Evolutionary conservation across 2,888 invertebrate species (phyloP).

Genomic region (Lycophotia porphyrea): DNA sequence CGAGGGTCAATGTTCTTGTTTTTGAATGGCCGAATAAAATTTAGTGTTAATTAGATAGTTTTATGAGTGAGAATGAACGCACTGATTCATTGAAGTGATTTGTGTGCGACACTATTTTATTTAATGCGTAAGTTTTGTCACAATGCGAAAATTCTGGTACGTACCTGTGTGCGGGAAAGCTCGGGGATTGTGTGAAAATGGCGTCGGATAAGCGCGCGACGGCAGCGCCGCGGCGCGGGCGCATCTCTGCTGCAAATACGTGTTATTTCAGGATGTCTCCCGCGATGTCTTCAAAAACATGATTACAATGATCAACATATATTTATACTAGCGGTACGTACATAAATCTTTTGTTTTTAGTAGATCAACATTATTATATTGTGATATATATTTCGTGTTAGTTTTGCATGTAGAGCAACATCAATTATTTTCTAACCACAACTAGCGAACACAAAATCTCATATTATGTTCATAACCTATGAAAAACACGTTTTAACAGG

Average conservation of each 20-base stretch:
- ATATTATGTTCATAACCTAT: conserved; percentile 48
- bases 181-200: conserved; percentile 88
- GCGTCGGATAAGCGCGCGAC: conserved; percentile 85
- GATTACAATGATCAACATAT: conserved; percentile 73
- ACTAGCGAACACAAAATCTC: conserved; percentile 4
- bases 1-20: conserved; percentile 86
- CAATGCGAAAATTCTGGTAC: conserved; percentile 72
- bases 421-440: conserved; percentile 10
- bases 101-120: conserved; percentile 52
- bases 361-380: not conserved
- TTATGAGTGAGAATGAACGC: conserved; percentile 40
- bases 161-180: conserved; percentile 89
- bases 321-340: conserved; percentile 55
- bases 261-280: conserved; percentile 90
- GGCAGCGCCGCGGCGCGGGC: conserved; percentile 85
- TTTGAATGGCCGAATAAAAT: conserved; percentile 71
- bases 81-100: conserved; percentile 42
- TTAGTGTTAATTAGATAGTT: conserved; percentile 58
- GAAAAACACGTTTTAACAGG: conserved; percentile 23
- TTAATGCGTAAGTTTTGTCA: conserved; percentile 60
- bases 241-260: conserved; percentile 85
- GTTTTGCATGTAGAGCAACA: conserved; percentile 19
- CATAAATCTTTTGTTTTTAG: conserved; percentile 28
- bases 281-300: conserved; percentile 87
- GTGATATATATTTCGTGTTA: conserved; percentile 5